These are phyloP conservation scores for Dynastes maya DNA, from an alignment of 2,888 invertebrate species.

Conservation along the genomic window DNA sequence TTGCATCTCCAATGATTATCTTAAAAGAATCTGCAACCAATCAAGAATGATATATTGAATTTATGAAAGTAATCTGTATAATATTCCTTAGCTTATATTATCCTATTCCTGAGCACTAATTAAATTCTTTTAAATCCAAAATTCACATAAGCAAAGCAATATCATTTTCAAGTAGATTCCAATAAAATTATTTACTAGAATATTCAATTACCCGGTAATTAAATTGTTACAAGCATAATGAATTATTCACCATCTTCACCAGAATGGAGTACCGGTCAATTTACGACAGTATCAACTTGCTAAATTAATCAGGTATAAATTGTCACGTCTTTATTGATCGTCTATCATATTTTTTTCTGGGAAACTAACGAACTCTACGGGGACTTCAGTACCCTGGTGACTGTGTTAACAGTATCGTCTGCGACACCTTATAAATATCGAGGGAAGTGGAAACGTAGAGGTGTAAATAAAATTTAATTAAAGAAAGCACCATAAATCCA, in stretches of 20 bases:
- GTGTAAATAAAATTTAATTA: slow-evolving; percentile 30
- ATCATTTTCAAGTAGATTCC: background rate
- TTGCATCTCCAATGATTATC: too few species aligned
- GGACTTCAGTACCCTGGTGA: background rate
- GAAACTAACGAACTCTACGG: background rate
- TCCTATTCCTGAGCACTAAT: too few species aligned
- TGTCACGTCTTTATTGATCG: background rate
- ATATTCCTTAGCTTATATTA: too few species aligned
- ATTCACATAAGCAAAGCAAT: background rate
- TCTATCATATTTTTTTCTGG: background rate
- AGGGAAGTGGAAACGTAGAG: background rate
- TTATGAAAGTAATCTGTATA: too few species aligned
- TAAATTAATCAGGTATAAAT: slow-evolving; percentile 14
- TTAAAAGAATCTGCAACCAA: too few species aligned
- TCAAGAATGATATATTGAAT: too few species aligned
- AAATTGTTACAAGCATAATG: slow-evolving; percentile 6
- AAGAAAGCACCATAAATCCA: slow-evolving; percentile 19
- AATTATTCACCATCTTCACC: slow-evolving; percentile 3
- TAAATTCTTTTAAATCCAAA: background rate
- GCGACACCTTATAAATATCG: background rate
- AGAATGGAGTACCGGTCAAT: background rate
- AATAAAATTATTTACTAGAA: background rate
- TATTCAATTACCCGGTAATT: slow-evolving; percentile 15
- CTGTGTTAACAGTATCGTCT: slow-evolving; percentile 1
- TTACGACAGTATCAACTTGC: slow-evolving; percentile 13